Evolutionary conservation across 1,140 invertebrate genomes (phyloP).

Genomic region (Tetranychus urticae): DNA sequence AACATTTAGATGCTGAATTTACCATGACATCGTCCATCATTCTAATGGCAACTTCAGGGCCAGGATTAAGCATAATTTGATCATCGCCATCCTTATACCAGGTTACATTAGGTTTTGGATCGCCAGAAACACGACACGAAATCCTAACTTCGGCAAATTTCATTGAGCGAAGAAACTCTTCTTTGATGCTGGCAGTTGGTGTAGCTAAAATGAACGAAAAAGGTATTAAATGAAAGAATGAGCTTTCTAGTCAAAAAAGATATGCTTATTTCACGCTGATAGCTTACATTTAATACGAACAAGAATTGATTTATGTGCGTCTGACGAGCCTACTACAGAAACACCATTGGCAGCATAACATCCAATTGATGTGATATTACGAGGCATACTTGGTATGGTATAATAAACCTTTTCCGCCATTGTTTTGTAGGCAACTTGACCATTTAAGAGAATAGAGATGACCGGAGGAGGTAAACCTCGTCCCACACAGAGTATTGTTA

Average conservation of each 20-base stretch:
- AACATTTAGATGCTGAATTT: neutral
- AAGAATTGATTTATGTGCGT: slow-evolving; percentile 43
- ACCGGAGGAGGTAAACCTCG: slow-evolving; percentile 54
- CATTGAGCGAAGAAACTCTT: neutral
- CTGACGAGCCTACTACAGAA: neutral
- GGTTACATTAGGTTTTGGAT: slow-evolving; percentile 46
- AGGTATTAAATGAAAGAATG: too few relatives aligned
- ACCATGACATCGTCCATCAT: neutral
- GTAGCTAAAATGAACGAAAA: neutral
- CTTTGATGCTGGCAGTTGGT: neutral
- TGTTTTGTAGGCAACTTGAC: neutral
- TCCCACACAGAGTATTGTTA: slow-evolving; percentile 57
- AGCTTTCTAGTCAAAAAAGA: neutral
- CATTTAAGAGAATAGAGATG: slow-evolving; percentile 21
- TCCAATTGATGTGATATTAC: slow-evolving; percentile 38
- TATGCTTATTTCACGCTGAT: neutral
- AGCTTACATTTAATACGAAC: slow-evolving; percentile 52
- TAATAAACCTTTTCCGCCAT: slow-evolving; percentile 33
- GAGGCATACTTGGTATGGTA: slow-evolving; percentile 47
- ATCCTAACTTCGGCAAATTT: slow-evolving; percentile 16
- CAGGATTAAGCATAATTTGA: neutral
- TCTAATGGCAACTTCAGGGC: neutral
- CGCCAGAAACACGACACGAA: slow-evolving; percentile 44
- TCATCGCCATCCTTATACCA: slow-evolving; percentile 37
- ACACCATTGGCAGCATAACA: slow-evolving; percentile 2